Conservation (phyloP, 1,140 invertebrate genomes). For the Papilio dardanus region DNA sequence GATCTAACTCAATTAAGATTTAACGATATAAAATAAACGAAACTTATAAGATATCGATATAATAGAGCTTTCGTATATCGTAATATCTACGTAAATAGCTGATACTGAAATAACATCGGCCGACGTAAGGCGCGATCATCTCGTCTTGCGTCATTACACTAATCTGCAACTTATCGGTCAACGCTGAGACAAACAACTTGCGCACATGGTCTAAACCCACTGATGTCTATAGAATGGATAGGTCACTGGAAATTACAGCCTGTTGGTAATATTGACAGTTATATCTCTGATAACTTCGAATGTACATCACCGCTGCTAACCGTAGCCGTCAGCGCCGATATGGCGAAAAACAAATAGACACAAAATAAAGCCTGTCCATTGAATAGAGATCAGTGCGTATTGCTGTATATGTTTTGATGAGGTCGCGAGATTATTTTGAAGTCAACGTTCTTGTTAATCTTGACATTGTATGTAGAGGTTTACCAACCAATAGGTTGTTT, state of each 20-base stretch:
- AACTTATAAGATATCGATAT: background rate
- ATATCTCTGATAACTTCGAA: too few species aligned
- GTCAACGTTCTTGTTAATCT: background rate
- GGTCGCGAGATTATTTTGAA: background rate
- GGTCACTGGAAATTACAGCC: too few species aligned
- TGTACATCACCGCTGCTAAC: too few species aligned
- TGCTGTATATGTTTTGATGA: background rate
- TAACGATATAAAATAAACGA: background rate
- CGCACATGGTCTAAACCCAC: background rate
- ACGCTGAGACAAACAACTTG: background rate
- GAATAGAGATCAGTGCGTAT: too few species aligned
- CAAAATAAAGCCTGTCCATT: too few species aligned
- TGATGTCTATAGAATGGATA: too few species aligned
- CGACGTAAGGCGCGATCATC: background rate
- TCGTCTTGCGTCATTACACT: background rate
- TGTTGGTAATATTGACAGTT: too few species aligned
- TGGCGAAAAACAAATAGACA: too few species aligned
- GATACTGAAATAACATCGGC: conserved; percentile 12
- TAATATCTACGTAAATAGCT: background rate
- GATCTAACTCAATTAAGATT: too few species aligned
- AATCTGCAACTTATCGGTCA: conserved; percentile 1
- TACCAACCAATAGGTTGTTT: too few species aligned
- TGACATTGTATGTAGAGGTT: background rate
- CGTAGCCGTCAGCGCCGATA: too few species aligned
- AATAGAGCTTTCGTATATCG: background rate